Conservation (phyloP, 2,113 vertebrate genomes). For the Barnardius zonarius region DNA sequence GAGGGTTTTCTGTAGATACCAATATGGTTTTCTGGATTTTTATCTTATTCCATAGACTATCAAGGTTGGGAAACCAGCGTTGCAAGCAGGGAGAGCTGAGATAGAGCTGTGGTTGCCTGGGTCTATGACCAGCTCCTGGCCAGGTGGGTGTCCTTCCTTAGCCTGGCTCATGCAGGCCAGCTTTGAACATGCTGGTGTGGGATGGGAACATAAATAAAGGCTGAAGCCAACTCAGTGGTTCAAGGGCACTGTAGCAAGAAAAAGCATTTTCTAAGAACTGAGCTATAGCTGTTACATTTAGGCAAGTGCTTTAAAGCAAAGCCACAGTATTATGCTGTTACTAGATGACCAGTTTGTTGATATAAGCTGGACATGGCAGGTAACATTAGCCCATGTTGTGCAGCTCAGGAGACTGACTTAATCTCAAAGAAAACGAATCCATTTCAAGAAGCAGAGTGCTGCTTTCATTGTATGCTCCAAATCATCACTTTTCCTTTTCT, state of each 20-base stretch:
- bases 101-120: background rate
- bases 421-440: background rate
- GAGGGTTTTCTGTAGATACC: background rate
- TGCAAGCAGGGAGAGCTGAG: background rate
- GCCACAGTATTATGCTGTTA: background rate
- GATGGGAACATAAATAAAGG: background rate
- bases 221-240: background rate
- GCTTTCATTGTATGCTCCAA: background rate
- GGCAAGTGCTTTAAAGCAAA: background rate
- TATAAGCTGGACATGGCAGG: background rate
- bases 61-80: background rate
- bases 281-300: background rate
- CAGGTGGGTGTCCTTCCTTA: too few species aligned
- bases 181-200: background rate
- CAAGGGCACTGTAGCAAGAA: background rate
- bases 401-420: background rate
- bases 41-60: background rate
- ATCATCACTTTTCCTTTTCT: background rate
- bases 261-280: background rate
- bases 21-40: rapidly evolving
- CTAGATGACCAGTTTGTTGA: background rate
- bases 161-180: background rate
- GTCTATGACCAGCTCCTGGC: background rate
- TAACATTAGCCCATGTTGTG: background rate
- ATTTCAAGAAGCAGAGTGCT: background rate